Base-by-base conservation (phyloP, 2,888 invertebrate genomes). In the Spisula subtruncata region DNA sequence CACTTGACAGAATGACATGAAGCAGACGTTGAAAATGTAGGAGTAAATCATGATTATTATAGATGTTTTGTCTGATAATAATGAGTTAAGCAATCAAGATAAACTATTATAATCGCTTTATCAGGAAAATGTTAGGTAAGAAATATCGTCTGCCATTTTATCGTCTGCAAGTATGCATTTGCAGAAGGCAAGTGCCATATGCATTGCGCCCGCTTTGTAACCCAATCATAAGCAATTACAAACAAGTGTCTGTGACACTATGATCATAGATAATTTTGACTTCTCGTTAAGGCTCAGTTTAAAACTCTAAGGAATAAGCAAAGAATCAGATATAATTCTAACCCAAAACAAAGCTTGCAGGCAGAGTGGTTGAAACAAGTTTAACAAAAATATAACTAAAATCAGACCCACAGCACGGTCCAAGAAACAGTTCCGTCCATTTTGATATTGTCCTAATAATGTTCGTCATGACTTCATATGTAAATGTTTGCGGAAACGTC, bases 11-110 rank as follows among this genome's bases (percentile, higher is more conserved):
- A 1, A 60, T n/a, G 25, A 60, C 12, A 60, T 20, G 20, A n/a
- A 20, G 25, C 60, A 60, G 60, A 60, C 60, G 60, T 60, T 18
- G 18, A 60, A 60, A 60, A 60, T 20, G 18, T 20, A 60, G 1
- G 60, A 60, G 60, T 25, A n/a, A 60, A 60, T n/a, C 60, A 18
- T n/a, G 60, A n/a, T 60, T 5, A 41, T 41, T 41, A n/a, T 60
- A 25, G 14, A 60, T 60, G 60, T 60, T 60, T 60, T 60, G 60
- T 60, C 60, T 60, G 60, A 60, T 60, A 60, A 60, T n/a, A 60
- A n/a, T 20, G 60, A 60, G 60, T 60, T 60, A 60, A 20, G 51
- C 51, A 51, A 51, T 51, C 51, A 51, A 51, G 60, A 60, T 60
- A 60, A 60, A 60, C 60, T 60, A 60, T 1, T 60, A 60, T 20